These are phyloP conservation scores for Pentamera pediparva DNA, from an alignment of 53 echinoderm and acorn worm species.

Conservation along the genomic window DNA sequence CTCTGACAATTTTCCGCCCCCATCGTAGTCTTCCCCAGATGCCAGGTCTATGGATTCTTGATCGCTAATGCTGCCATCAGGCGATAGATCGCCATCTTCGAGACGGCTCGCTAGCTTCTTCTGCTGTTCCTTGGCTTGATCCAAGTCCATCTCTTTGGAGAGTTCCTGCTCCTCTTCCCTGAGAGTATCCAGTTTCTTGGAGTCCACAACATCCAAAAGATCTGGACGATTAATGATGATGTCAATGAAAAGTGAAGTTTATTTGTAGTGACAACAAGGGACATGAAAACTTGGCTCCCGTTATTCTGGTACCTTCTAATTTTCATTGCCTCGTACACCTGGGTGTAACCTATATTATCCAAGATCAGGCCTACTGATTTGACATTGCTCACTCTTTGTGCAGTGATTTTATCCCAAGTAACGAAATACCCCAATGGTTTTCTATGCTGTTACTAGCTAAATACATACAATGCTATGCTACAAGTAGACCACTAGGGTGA, in stretches of 20 bases:
- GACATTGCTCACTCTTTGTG: too few species aligned
- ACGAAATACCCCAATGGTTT: too few species aligned
- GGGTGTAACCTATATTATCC: too few species aligned
- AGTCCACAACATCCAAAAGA: slow-evolving; percentile 78
- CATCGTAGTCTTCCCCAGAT: not conserved
- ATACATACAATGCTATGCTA: too few species aligned
- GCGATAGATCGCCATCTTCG: slow-evolving; percentile 17
- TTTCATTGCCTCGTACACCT: too few species aligned
- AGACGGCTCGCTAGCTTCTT: slow-evolving; percentile 11
- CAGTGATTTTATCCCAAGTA: too few species aligned
- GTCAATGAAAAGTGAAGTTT: not conserved
- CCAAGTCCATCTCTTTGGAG: slow-evolving; percentile 22
- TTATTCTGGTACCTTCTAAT: too few species aligned
- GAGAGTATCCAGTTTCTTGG: slow-evolving; percentile 33
- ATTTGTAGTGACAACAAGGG: too few species aligned
- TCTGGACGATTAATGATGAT: slow-evolving; percentile 48
- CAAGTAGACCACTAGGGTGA: too few species aligned
- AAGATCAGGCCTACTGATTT: too few species aligned
- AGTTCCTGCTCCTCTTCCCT: slow-evolving; percentile 38
- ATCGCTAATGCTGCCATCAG: not conserved
- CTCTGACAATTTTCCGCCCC: not conserved
- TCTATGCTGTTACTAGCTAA: too few species aligned
- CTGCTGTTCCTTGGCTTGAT: slow-evolving; percentile 21
- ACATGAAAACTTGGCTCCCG: too few species aligned
- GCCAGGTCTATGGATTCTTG: slow-evolving; percentile 4